Conservation (phyloP, 2,113 vertebrate species). For the Phylloscopus trochiloides region DNA sequence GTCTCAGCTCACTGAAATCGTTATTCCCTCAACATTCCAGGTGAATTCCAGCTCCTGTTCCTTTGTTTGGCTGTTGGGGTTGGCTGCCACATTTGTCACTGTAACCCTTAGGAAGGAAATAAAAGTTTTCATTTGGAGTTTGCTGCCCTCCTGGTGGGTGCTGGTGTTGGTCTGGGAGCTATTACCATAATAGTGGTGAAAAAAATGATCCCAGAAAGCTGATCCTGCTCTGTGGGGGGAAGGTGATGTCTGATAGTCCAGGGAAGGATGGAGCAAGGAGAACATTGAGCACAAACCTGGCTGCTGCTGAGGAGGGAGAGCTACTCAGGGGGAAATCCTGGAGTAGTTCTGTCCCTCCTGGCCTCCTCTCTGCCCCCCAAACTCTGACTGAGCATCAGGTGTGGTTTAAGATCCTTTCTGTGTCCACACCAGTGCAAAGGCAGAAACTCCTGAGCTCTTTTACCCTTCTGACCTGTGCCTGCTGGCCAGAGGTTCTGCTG, state of each 20-base stretch:
- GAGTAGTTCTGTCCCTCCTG: neutral
- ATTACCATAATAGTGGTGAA: rapidly evolving
- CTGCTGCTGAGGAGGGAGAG: too few relatives aligned
- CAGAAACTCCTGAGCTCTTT: neutral
- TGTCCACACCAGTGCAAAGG: neutral
- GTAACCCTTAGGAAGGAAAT: neutral
- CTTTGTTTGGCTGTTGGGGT: neutral
- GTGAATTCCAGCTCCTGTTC: neutral
- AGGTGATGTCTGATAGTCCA: neutral
- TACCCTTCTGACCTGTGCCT: neutral
- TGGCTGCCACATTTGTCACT: neutral
- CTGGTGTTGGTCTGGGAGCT: rapidly evolving
- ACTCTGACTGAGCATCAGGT: neutral
- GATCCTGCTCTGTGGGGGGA: neutral
- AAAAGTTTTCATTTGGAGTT: neutral
- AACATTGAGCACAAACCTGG: neutral
- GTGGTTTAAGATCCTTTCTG: neutral
- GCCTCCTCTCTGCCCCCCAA: neutral
- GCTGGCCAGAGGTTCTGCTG: neutral
- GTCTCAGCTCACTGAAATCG: neutral
- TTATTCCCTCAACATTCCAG: neutral
- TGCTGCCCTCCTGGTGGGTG: neutral
- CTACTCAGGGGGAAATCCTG: neutral
- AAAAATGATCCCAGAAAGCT: neutral
- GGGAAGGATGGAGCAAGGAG: neutral